Percentiles rank a stretch among this genome's conserved stretches.
These are phyloP conservation scores for Machaerirhynchus nigripectus DNA, from an alignment of 2,113 vertebrate species.

Conservation along the genomic window DNA sequence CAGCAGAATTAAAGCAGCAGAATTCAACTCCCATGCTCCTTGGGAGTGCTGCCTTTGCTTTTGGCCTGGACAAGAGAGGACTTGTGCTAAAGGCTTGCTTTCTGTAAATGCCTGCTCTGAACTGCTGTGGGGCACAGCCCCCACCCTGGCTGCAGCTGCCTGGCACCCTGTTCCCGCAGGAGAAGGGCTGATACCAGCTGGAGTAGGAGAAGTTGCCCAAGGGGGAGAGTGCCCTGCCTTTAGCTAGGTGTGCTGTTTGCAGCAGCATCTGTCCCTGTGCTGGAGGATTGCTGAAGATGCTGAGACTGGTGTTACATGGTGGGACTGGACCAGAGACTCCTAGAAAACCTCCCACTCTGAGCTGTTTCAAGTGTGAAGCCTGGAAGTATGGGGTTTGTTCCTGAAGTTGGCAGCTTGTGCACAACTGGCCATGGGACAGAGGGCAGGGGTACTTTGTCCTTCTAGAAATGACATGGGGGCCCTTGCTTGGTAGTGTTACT, in stretches of 20 bases:
- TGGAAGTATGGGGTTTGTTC: not conserved
- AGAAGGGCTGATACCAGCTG: not conserved
- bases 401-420: not conserved
- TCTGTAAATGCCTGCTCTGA: not conserved
- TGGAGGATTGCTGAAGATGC: not conserved
- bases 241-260: not conserved
- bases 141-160: not conserved
- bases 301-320: not conserved
- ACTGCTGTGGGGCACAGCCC: not conserved
- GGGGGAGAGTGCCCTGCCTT: not conserved
- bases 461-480: not conserved
- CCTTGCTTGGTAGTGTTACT: not conserved
- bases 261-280: fast-evolving
- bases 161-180: not conserved
- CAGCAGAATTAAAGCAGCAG: not conserved
- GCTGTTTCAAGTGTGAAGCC: not conserved
- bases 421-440: not conserved
- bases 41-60: not conserved
- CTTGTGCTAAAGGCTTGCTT: not conserved
- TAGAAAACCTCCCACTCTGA: not conserved
- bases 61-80: not conserved
- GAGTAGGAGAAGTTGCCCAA: not conserved
- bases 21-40: not conserved
- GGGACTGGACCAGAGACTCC: not conserved
- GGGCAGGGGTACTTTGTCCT: not conserved